These are phyloP conservation scores for Caerostris darwini DNA, from an alignment of 1,140 invertebrate species.

Conservation along the genomic window DNA sequence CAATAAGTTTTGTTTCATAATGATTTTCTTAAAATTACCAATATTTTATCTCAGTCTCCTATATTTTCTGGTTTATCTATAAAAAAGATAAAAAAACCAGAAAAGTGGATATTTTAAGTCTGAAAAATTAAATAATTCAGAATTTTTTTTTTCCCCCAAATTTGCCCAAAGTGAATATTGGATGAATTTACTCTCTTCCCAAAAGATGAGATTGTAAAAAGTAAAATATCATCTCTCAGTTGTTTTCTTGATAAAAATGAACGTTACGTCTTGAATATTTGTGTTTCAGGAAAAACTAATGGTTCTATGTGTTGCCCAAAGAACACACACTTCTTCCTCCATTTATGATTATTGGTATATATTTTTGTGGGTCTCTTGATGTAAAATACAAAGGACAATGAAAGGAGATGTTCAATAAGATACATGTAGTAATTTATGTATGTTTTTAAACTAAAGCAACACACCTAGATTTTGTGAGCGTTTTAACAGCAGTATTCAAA, in stretches of 20 bases:
- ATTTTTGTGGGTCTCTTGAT: not conserved
- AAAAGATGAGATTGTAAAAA: not conserved
- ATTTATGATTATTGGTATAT: not conserved
- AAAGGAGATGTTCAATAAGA: constrained; percentile 1
- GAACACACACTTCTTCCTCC: not conserved
- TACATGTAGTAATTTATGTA: not conserved
- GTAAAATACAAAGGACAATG: not conserved
- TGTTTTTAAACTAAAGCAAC: not conserved
- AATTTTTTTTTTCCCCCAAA: not conserved
- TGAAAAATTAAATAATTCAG: not conserved
- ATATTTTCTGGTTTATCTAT: not conserved
- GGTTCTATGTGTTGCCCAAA: not conserved
- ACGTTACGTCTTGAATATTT: not conserved
- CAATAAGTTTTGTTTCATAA: not conserved
- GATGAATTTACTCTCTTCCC: not conserved
- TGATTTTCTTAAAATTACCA: not conserved
- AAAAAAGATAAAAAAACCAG: not conserved
- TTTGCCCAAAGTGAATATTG: not conserved
- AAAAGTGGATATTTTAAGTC: not conserved
- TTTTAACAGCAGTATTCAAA: not conserved
- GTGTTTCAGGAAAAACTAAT: not conserved
- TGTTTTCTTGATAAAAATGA: constrained; percentile 39
- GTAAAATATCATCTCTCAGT: not conserved
- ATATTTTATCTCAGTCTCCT: not conserved
- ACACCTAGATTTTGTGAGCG: constrained; percentile 8